Evolutionary conservation across 2,113 vertebrate genomes (phyloP).

Genomic region (Pseudorhombus dupliciocellatus): DNA sequence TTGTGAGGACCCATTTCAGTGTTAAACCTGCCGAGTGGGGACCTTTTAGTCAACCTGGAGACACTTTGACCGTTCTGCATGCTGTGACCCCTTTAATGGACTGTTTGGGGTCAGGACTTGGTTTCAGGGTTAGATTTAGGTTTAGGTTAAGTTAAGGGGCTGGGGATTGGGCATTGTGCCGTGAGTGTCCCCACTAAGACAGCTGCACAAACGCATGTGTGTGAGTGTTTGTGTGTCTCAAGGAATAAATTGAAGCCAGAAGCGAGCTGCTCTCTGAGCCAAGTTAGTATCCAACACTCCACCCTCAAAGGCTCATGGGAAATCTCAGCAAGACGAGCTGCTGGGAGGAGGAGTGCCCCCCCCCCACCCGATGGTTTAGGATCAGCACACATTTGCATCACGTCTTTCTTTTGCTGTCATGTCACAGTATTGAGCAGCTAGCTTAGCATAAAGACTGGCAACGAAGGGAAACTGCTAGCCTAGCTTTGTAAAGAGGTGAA

Average conservation of each 20-base stretch:
- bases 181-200: constrained; percentile 3
- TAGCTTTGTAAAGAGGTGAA: neutral
- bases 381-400: neutral
- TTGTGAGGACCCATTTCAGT: too few species aligned
- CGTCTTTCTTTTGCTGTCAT: neutral
- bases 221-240: constrained; percentile 63
- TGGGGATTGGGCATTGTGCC: too few species aligned
- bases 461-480: neutral
- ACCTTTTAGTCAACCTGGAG: too few species aligned
- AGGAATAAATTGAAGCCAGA: constrained; percentile 90
- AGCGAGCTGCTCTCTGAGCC: constrained; percentile 75
- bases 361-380: neutral
- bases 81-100: neutral
- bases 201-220: neutral
- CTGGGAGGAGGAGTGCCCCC: constrained; percentile 8
- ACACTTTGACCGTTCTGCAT: neutral
- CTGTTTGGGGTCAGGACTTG: neutral
- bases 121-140: neutral
- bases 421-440: neutral
- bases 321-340: constrained; percentile 48
- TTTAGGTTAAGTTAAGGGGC: too few species aligned
- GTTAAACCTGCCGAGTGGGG: too few species aligned
- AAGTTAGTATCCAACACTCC: constrained; percentile 77
- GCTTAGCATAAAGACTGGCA: neutral
- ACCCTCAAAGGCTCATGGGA: constrained; percentile 81